Conservation (phyloP, 1,140 invertebrate genomes). For the Papilio helenus region DNA sequence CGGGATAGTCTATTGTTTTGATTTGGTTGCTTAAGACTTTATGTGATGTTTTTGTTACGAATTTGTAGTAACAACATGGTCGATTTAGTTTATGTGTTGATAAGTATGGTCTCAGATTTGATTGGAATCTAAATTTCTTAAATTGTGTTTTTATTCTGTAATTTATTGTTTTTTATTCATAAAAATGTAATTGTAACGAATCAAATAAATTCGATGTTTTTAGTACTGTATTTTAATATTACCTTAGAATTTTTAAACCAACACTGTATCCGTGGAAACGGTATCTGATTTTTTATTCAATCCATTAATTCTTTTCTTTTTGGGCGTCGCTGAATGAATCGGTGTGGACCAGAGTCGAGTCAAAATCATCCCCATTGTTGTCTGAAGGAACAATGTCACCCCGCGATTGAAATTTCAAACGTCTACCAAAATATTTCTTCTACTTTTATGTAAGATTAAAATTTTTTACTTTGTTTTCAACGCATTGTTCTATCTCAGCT, state of each 20-base stretch:
- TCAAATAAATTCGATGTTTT: background rate
- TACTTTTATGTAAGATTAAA: conserved; percentile 15
- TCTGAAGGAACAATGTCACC: conserved; percentile 21
- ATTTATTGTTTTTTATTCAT: background rate
- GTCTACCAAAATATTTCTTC: conserved; percentile 25
- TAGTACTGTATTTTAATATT: background rate
- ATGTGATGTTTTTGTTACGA: background rate
- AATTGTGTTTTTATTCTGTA: background rate
- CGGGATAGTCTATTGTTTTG: background rate
- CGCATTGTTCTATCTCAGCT: background rate
- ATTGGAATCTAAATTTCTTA: background rate
- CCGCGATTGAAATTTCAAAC: conserved; percentile 20
- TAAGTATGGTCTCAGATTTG: background rate
- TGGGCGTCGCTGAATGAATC: background rate
- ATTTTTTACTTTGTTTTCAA: background rate
- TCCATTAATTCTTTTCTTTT: conserved; percentile 19
- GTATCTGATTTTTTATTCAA: conserved; percentile 16
- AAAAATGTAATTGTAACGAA: background rate
- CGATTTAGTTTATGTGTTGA: background rate
- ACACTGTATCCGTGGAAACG: background rate
- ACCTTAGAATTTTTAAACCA: background rate
- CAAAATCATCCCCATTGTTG: conserved; percentile 25
- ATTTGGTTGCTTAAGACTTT: background rate
- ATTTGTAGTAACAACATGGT: background rate
- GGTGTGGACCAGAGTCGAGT: background rate